Conservation (phyloP, 1,140 invertebrate genomes). For the Drosophila tsacasi region DNA sequence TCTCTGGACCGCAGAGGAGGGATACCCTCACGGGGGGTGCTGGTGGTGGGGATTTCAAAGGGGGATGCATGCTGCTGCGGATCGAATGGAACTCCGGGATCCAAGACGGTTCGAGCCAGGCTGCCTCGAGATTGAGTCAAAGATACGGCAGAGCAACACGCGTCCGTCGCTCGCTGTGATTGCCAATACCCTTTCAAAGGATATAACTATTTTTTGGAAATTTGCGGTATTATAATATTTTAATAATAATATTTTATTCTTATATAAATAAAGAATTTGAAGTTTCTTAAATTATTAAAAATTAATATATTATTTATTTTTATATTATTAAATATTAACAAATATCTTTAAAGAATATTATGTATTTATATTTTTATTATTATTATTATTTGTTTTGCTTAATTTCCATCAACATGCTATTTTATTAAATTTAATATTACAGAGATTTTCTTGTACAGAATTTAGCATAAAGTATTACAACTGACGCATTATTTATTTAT, state of each 20-base stretch:
- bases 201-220: rapidly evolving
- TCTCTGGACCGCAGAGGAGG: neutral
- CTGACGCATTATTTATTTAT: too few species aligned
- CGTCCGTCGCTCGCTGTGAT: conserved; percentile 45
- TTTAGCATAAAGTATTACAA: too few species aligned
- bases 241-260: neutral
- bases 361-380: too few species aligned
- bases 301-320: too few species aligned
- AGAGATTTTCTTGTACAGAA: too few species aligned
- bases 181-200: conserved; percentile 20
- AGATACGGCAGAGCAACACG: conserved; percentile 64
- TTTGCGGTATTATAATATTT: neutral
- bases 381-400: too few species aligned
- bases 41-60: neutral
- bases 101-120: conserved; percentile 25
- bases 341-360: too few species aligned
- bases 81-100: conserved; percentile 36
- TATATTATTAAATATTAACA: too few species aligned
- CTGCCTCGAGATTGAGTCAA: conserved; percentile 64
- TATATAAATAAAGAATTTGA: neutral
- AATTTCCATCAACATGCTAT: too few species aligned
- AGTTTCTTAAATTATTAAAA: too few species aligned
- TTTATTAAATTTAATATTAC: too few species aligned
- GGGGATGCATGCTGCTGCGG: conserved; percentile 25
- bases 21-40: neutral